Evolutionary conservation across 2,797 vertebrate species (phyloP), one percentile per base, ranked within the genome.

Genomic region (Enteromius paludinosus): DNA sequence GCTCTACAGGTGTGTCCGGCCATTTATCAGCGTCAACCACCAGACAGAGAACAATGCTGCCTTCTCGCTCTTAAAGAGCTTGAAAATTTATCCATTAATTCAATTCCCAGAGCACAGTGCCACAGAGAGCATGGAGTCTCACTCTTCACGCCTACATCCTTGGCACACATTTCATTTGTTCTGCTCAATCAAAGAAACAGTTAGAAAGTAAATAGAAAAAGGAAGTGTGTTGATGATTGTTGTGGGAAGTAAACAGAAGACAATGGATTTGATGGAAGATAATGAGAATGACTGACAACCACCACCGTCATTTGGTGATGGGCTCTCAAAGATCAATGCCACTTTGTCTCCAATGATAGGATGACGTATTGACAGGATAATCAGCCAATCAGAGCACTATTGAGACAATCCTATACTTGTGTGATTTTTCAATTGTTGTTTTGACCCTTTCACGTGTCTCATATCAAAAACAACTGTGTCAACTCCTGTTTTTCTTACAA

Each of bases 91-190:
- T 73, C 54, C 74, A 83, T 81, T 86, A 81, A 85, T 88, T 86
- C 59, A 81, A 75, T 81, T 71, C 72, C 82, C 83, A 70, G 69
- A 84, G 54, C 83, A 78, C 73, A 83, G 45, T 25, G 7, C 30
- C 25, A 33, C 62, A 83, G 62, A 83, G 54, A 80, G 78, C 59
- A 74, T 81, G 33, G 45, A 20, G 59, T 74, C 23, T 68, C 47
- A 76, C 68, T 86, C 81, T 45, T 56, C 33, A 74, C 10, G 43
- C 73, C 68, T 77, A 52, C 83, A 81, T 74, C 45, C 52, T 59
- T 78, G 52, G 68, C 85, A 87, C 81, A 64, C 23, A 59, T 86
- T 84, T 83, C 41, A 83, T 84, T 87, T 85, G 77, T 87, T 83
- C 80, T 30, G 43, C 45, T 54, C 38, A 68, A 82, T 80, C 65